Percentiles rank a stretch among this genome's conserved stretches.
These are phyloP conservation scores for Sphaeramia orbicularis DNA, from an alignment of 2,797 vertebrate species.

Conservation along the genomic window DNA sequence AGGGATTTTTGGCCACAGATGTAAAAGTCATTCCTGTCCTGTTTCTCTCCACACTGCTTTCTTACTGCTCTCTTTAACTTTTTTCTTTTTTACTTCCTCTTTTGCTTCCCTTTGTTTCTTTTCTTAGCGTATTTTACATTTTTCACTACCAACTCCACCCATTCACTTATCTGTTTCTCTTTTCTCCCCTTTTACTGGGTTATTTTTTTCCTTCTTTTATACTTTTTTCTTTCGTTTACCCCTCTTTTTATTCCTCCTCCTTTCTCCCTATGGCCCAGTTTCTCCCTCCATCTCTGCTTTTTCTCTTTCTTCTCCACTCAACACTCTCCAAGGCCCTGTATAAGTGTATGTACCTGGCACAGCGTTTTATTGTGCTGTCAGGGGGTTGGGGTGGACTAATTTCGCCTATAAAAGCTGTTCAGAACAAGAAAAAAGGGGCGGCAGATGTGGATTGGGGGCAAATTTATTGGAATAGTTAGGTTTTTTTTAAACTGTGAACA, in stretches of 20 bases:
- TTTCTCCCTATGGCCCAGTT: constrained; percentile 23
- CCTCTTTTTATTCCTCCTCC: constrained; percentile 1
- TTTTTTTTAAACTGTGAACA: constrained; percentile 72
- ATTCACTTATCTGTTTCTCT: constrained; percentile 20
- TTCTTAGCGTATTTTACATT: not conserved
- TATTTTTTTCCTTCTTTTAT: constrained; percentile 4
- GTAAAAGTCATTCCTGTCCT: constrained; percentile 75
- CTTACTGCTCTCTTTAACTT: constrained; percentile 28
- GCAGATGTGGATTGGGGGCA: constrained; percentile 59
- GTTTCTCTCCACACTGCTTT: constrained; percentile 26
- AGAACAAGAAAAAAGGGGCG: constrained; percentile 73
- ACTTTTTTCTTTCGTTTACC: constrained; percentile 20
- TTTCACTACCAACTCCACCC: too few relatives aligned
- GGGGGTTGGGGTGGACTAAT: constrained; percentile 75
- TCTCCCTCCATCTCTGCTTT: constrained; percentile 40
- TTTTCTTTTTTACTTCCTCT: constrained; percentile 18
- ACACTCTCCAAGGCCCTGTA: constrained; percentile 65
- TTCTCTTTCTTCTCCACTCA: constrained; percentile 20
- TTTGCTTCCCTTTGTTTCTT: not conserved
- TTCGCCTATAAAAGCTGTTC: constrained; percentile 76
- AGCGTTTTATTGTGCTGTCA: constrained; percentile 80
- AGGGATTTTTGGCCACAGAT: constrained; percentile 75
- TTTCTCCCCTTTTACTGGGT: constrained; percentile 27
- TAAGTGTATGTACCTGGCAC: constrained; percentile 77
- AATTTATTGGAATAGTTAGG: constrained; percentile 78